Conservation (phyloP, 1,140 invertebrate species). For the Leptinotarsa lineolata region DNA sequence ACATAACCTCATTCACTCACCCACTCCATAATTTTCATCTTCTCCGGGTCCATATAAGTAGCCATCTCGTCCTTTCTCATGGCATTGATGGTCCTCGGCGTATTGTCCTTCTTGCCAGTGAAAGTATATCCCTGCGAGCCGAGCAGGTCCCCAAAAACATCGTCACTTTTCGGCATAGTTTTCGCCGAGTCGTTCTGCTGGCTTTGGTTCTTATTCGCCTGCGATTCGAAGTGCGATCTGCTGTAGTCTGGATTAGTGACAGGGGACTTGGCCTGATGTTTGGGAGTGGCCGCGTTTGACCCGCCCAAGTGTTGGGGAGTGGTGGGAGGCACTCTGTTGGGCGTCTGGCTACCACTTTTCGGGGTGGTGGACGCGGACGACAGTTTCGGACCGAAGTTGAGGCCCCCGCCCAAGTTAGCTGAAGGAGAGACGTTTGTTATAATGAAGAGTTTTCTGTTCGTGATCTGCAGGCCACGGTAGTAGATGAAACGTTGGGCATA, state of each 20-base stretch:
- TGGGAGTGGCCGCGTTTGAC: conserved; percentile 57
- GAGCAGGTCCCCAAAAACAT: conserved; percentile 89
- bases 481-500: no score
- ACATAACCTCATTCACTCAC: conserved; percentile 51
- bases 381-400: conserved; percentile 23
- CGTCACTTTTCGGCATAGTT: conserved; percentile 59
- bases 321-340: conserved; percentile 48
- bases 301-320: conserved; percentile 54
- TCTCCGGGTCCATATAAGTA: conserved; percentile 89
- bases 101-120: conserved; percentile 73
- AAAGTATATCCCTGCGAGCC: conserved; percentile 88
- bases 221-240: conserved; percentile 68
- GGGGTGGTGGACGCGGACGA: conserved; percentile 29
- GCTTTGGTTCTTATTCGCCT: conserved; percentile 54
- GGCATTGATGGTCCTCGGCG: conserved; percentile 87
- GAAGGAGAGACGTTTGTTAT: background rate
- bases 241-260: conserved; percentile 37
- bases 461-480: no score
- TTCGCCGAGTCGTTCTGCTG: conserved; percentile 52
- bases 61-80: conserved; percentile 88
- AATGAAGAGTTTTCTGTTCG: no score
- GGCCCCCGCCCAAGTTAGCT: conserved; percentile 38
- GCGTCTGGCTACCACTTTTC: conserved; percentile 36
- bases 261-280: conserved; percentile 55
- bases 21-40: conserved; percentile 81